Evolutionary conservation across 1,140 invertebrate species (phyloP).

Genomic region (Agrilus planipennis): DNA sequence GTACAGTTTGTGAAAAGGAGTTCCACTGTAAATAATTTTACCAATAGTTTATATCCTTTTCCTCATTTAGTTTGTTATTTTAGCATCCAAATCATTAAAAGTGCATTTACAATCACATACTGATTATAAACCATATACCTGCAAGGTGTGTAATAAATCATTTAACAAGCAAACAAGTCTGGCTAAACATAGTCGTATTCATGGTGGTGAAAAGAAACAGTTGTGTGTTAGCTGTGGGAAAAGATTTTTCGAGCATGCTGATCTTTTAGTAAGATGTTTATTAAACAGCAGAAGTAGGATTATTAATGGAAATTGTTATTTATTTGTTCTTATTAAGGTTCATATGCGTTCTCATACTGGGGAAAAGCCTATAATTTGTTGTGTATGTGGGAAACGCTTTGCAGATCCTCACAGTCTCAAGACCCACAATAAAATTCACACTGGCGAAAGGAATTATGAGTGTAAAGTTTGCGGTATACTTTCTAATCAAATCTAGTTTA

Average conservation of each 20-base stretch:
- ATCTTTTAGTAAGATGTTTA: conserved; percentile 18
- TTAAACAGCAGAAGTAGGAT: not conserved
- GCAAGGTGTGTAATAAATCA: conserved; percentile 27
- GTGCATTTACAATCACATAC: conserved; percentile 26
- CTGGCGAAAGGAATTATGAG: conserved; percentile 58
- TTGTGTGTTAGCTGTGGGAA: conserved; percentile 30
- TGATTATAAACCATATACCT: conserved; percentile 29
- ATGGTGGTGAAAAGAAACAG: conserved; percentile 31
- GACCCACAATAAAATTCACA: conserved; percentile 44
- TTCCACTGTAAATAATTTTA: conserved; percentile 17
- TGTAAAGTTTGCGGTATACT: conserved; percentile 48
- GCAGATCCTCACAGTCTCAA: conserved; percentile 32
- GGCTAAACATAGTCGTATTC: conserved; percentile 28
- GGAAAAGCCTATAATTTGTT: conserved; percentile 50
- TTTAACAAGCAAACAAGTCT: conserved; percentile 27
- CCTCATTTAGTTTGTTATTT: conserved; percentile 6
- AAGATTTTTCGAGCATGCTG: conserved; percentile 23
- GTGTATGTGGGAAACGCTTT: conserved; percentile 29
- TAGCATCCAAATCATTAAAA: conserved; percentile 21
- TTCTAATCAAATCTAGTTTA: not conserved
- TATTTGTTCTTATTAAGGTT: conserved; percentile 35
- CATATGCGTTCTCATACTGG: conserved; percentile 57
- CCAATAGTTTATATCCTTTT: not conserved
- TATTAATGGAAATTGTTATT: conserved; percentile 1
- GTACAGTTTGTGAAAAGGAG: conserved; percentile 19